Evolutionary conservation across 2,888 invertebrate species (phyloP), one percentile per base, ranked within the genome.

Genomic region (Caenorhabditis imperialis): DNA sequence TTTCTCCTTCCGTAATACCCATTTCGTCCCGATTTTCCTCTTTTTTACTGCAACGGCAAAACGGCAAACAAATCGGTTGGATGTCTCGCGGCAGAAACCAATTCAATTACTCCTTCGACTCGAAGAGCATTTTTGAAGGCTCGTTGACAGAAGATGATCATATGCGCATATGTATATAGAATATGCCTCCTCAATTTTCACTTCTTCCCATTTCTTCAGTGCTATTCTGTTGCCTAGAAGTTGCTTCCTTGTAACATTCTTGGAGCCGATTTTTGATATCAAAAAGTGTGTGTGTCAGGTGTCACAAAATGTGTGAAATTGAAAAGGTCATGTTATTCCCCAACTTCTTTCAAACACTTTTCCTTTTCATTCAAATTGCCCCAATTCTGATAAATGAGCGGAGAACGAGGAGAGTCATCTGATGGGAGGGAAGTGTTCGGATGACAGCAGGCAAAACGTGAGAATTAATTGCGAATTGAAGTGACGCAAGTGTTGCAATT

Each of bases 401-500:
- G 18, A 38, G 37, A 33, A 45, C 45, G 62, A 53, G 53, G 53
- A 10, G 10, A 30, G 10, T 30, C 30, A 30, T 30, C 10, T n/a
- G n/a, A n/a, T n/a, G n/a, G n/a, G 35, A 22, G 44, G 37, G 23
- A 45, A 62, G 62, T 62, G 62, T 62, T 62, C 62, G 47, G 12
- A 4, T 8, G 23, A 8, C 4, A 51, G 22, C 5, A 5, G 25
- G 45, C 30, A 50, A 65, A 55, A 40, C 48, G 38, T 48, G 58
- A 44, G 51, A 67, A 67, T 67, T 67, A 67, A 57, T 67, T 67
- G 57, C 67, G 51, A 57, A 67, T 67, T 57, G 57, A 67, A 67
- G 71, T 60, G 71, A 60, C 55, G 71, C 71, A 71, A 71, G 61
- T 71, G 71, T 71, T 71, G 71, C 71, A 71, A 62, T 62, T 58